Evolutionary conservation across 2,113 vertebrate species (phyloP), one percentile per base, ranked within the genome.

Genomic region (Arothron firmamentum): DNA sequence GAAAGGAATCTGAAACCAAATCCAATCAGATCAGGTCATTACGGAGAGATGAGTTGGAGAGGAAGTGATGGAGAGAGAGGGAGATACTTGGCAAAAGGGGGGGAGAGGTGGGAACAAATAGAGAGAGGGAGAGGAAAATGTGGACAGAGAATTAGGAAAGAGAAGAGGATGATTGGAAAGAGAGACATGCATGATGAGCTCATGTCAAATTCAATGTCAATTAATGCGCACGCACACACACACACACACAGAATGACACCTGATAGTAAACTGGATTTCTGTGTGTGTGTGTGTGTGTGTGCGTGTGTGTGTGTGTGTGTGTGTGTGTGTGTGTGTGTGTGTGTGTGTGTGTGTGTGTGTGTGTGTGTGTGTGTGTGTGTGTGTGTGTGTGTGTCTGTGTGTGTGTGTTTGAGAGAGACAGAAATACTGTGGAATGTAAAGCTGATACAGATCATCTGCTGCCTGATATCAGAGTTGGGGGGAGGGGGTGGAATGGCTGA

Each of bases 1-100:
- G 76, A 82, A 69, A n/a, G 56, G 71, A 84, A 87, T 77, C 77
- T 43, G 70, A 85, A 78, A 81, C 74, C 67, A 84, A 82, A 85
- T 85, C 83, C 83, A 87, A 88, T 88, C 85, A 80, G 84, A 84
- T 86, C 65, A 52, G 70, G 81, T 84, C 78, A 82, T 88, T 85
- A 81, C 60, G 0, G 72, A 55, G 71, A 72, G 70, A 86, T 80
- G 75, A 74, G 72, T 69, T 14, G 0, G 60, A 19, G 20, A 72
- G 52, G 72, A 70, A 67, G 72, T 59, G 80, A 84, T 46, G 57
- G 68, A 72, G 68, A 43, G 68, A 43, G 62, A 62, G 6, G 23
- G 34, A 38, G 34, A 38, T 38, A 38, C 34, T 38, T 38, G 34
- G 34, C 34, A 38, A 12, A 38, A 38, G 12, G 34, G 12, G 16